Conservation (phyloP, 2,797 vertebrate genomes). For the Micrastur ruficollis region DNA sequence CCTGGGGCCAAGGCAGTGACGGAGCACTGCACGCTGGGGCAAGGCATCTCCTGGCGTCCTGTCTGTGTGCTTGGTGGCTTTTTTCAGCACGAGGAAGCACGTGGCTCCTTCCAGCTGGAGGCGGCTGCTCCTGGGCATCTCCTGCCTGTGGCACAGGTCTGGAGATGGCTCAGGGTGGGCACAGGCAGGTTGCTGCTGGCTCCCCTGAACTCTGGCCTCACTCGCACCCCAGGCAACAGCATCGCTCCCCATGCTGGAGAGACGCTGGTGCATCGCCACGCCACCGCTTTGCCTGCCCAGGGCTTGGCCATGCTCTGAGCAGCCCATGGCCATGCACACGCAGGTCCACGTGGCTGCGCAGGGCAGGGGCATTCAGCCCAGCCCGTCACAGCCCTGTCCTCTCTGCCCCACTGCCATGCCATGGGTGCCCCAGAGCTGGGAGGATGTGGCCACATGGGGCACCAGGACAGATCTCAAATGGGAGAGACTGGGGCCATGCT, state of each 20-base stretch:
- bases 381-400: background rate
- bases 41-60: background rate
- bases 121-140: background rate
- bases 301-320: background rate
- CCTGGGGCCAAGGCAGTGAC: background rate
- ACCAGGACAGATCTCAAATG: background rate
- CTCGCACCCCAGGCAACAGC: background rate
- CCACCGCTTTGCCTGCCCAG: background rate
- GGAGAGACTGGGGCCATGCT: rapidly evolving
- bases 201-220: background rate
- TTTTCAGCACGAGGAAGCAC: background rate
- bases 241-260: background rate
- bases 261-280: background rate
- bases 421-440: background rate
- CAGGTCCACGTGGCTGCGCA: background rate
- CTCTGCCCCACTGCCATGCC: rapidly evolving
- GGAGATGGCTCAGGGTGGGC: background rate
- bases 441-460: background rate
- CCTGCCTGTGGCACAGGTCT: background rate
- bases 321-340: rapidly evolving
- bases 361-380: background rate
- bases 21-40: background rate
- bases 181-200: background rate
- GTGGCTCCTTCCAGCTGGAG: background rate
- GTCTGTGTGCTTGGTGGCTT: background rate